Base-by-base conservation (phyloP, 2,888 invertebrate species). In the Apotomis betuletana region DNA sequence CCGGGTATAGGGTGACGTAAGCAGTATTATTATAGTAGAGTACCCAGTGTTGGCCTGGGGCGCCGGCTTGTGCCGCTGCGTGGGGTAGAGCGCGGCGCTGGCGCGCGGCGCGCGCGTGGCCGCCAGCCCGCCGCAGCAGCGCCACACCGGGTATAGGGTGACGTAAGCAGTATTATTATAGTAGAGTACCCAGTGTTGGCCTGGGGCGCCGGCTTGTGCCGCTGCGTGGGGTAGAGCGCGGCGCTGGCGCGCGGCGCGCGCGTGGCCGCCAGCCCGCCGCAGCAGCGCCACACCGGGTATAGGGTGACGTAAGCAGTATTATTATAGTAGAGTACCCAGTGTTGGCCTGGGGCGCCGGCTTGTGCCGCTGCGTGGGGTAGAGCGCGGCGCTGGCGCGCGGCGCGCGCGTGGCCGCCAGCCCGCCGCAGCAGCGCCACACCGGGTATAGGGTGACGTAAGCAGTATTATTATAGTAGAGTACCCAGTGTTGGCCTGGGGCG, bases 361-460 rank as follows among this genome's bases (percentile, higher is more conserved):
- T 6, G 41, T 0, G 41, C 41, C 4, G 41, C 1, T 15, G 41
- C 41, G 41, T 5, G 41, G 74, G 52, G 61, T 55, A 54, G n/a
- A 41, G 79, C 60, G 69, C 74, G 75, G 59, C 76, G 74, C 51
- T 67, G 69, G 69, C 74, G 74, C 5, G 77, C 63, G 80, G 76
- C 65, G 73, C 77, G 57, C 84, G 76, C 60, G 75, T 63, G 69
- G 67, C 74, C 4, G 79, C 74, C 52, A 73, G 73, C 0, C 78
- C 84, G 13, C 88, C 86, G 74, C 88, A 84, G 68, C 83, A 85
- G 59, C 90, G 87, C 82, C n/a, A n/a, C n/a, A n/a, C n/a, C 15
- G 15, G 1, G 15, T 15, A 15, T 15, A 15, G 15, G 15, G 15
- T 15, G 15, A 15, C 0, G 41, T 41, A 41, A 5, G 5, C n/a